Conservation (phyloP, 2,888 invertebrate species). For the Sturmia bella region DNA sequence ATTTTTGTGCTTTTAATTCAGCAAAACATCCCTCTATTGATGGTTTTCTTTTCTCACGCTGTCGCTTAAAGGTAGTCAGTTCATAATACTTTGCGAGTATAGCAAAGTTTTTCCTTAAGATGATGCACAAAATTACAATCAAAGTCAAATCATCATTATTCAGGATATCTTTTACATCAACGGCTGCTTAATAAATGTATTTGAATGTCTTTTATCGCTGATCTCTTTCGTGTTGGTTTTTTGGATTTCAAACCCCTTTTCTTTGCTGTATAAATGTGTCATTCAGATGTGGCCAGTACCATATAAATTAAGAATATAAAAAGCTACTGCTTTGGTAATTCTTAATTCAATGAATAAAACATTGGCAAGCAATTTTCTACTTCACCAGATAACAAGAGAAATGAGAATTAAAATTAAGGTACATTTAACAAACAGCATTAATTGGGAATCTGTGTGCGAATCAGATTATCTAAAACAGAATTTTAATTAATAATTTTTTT, state of each 20-base stretch:
- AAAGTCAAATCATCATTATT: constrained; percentile 6
- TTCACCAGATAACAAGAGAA: not conserved
- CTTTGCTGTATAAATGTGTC: constrained; percentile 11
- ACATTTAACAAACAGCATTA: too few species aligned
- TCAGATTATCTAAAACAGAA: not conserved
- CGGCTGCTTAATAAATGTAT: constrained; percentile 22
- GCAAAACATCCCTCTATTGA: not conserved
- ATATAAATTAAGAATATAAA: not conserved
- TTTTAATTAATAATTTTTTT: too few species aligned
- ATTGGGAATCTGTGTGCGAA: too few species aligned
- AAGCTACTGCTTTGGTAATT: not conserved
- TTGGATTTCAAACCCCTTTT: not conserved
- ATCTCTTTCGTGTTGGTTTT: not conserved
- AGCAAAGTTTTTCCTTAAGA: not conserved
- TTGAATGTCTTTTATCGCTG: not conserved
- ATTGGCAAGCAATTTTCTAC: not conserved
- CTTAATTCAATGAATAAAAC: constrained; percentile 34
- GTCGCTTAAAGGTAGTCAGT: constrained; percentile 27
- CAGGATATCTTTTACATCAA: constrained; percentile 19
- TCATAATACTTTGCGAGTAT: constrained; percentile 16
- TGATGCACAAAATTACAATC: constrained; percentile 52
- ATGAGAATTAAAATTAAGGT: not conserved
- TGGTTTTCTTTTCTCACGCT: constrained; percentile 19
- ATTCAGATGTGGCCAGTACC: not conserved
- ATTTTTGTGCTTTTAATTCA: not conserved